These are phyloP conservation scores for Papilio aristodemus DNA, from an alignment of 1,140 invertebrate genomes.

Conservation along the genomic window DNA sequence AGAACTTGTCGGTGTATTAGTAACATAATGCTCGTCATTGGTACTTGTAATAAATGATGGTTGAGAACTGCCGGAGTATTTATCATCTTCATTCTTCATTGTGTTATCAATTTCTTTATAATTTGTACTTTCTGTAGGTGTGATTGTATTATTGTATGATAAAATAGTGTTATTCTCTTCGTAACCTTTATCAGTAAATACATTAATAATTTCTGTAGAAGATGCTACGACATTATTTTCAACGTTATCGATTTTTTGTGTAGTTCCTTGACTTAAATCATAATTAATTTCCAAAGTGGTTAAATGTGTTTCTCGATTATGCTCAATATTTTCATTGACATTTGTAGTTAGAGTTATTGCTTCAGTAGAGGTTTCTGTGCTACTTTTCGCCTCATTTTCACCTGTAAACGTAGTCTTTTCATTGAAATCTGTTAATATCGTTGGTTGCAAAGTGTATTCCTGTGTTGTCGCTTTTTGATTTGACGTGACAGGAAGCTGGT, in stretches of 20 bases:
- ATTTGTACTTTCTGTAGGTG: no score
- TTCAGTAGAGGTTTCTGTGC: not conserved
- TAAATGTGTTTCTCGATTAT: not conserved
- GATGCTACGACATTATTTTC: not conserved
- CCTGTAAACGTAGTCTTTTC: not conserved
- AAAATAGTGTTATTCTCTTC: not conserved
- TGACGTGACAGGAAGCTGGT: not conserved
- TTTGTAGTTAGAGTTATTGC: not conserved
- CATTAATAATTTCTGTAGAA: not conserved
- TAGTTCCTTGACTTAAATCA: not conserved
- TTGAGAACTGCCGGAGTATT: no score
- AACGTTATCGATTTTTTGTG: not conserved
- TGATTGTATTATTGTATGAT: no score
- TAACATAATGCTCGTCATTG: no score
- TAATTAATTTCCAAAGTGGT: not conserved
- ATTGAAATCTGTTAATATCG: not conserved
- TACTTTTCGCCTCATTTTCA: not conserved
- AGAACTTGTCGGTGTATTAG: not conserved
- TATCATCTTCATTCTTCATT: no score
- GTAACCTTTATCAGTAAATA: not conserved
- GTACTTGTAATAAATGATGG: no score
- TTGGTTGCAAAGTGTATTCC: not conserved
- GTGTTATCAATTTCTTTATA: no score
- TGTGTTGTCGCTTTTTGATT: not conserved
- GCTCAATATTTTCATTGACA: not conserved